A percentile compares a stretch with the other conserved stretches of the same genome.
Conservation (phyloP, 2,888 invertebrate species). For the Hemistola chrysoprasaria region DNA sequence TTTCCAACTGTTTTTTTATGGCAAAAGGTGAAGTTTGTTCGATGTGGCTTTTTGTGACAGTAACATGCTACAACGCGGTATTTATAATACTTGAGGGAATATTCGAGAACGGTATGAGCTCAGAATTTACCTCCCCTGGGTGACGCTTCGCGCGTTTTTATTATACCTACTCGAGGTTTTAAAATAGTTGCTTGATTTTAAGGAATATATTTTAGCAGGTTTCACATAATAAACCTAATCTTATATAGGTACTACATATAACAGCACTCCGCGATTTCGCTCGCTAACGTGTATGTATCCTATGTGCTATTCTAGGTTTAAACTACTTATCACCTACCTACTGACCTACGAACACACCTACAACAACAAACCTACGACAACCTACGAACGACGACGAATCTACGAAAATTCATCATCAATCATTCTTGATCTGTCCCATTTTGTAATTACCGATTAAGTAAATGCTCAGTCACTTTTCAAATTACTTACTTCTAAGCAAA, state of each 20-base stretch:
- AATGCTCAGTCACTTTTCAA: constrained; percentile 1
- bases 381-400: too few relatives aligned
- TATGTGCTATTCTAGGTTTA: too few relatives aligned
- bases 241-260: too few relatives aligned
- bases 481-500: constrained; percentile 3
- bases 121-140: constrained; percentile 60
- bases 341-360: too few relatives aligned
- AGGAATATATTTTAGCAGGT: not conserved
- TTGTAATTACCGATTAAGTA: too few relatives aligned
- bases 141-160: constrained; percentile 53
- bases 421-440: too few relatives aligned
- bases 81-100: constrained; percentile 65
- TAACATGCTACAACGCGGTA: constrained; percentile 48
- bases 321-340: too few relatives aligned
- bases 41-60: constrained; percentile 46
- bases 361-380: too few relatives aligned
- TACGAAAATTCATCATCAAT: too few relatives aligned
- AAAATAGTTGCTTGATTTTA: constrained; percentile 16
- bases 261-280: too few relatives aligned
- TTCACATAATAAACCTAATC: too few relatives aligned
- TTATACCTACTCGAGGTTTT: constrained; percentile 40
- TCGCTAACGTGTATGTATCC: too few relatives aligned
- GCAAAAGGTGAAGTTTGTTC: constrained; percentile 28
- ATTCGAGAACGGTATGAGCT: constrained; percentile 48
- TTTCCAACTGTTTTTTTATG: constrained; percentile 20